Percentiles rank a stretch among this genome's conserved stretches.
These are phyloP conservation scores for Drosophila helvetica DNA, from an alignment of 2,888 invertebrate species.

Conservation along the genomic window DNA sequence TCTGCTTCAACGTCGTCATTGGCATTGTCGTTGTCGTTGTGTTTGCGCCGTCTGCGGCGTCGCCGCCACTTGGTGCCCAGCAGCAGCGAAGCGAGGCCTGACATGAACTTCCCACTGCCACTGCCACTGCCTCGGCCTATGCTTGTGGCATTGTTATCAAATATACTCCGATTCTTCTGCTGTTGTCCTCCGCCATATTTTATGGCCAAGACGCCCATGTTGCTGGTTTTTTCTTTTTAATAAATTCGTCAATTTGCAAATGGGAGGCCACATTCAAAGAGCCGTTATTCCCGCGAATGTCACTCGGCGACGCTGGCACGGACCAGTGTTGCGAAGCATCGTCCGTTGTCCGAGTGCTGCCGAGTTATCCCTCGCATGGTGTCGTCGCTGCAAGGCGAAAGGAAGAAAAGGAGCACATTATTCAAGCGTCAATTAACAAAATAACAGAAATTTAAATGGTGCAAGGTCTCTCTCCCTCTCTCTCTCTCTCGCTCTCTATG, in stretches of 20 bases:
- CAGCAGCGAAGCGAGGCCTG: conserved; percentile 59
- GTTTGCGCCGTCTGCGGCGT: conserved; percentile 69
- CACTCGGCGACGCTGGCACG: conserved; percentile 28
- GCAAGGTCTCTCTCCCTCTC: background rate
- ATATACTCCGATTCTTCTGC: conserved; percentile 25
- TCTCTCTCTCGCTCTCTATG: conserved; percentile 1
- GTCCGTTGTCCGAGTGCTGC: background rate
- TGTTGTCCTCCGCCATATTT: conserved; percentile 39
- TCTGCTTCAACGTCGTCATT: conserved; percentile 32
- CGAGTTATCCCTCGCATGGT: conserved; percentile 27
- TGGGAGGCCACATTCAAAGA: conserved; percentile 33
- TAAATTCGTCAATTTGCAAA: conserved; percentile 47
- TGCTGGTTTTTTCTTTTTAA: conserved; percentile 47
- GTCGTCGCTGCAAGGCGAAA: conserved; percentile 15
- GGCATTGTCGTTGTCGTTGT: conserved; percentile 49
- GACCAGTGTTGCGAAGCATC: conserved; percentile 32
- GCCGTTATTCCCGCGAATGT: conserved; percentile 43
- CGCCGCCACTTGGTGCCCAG: conserved; percentile 70
- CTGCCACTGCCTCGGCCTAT: conserved; percentile 44
- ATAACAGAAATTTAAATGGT: background rate
- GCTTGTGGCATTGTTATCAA: conserved; percentile 43
- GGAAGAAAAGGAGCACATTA: background rate
- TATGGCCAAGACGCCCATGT: conserved; percentile 75
- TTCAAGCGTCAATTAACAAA: background rate
- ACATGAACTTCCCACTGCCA: conserved; percentile 63